Evolutionary conservation across 1,140 invertebrate genomes (phyloP).

Genomic region (Heliconius hermathena): DNA sequence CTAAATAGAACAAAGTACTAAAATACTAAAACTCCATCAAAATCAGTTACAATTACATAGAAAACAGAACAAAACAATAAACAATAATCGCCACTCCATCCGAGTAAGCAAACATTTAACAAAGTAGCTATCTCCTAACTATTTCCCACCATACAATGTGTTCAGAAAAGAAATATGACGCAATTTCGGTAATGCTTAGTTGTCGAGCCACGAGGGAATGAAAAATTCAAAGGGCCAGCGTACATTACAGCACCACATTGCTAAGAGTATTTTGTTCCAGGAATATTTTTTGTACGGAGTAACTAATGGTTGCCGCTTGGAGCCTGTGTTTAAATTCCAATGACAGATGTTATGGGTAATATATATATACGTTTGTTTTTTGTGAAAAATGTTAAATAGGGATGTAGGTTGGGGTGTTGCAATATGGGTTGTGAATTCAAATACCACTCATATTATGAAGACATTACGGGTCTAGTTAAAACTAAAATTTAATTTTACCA

Average conservation of each 20-base stretch:
- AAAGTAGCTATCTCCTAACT: slow-evolving; percentile 71
- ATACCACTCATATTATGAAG: too few species aligned
- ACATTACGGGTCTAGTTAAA: too few species aligned
- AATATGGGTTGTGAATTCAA: too few species aligned
- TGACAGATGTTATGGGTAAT: slow-evolving; percentile 25
- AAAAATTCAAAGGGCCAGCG: slow-evolving; percentile 79
- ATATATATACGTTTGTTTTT: not conserved
- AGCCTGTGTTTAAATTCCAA: slow-evolving; percentile 48
- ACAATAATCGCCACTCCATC: slow-evolving; percentile 46
- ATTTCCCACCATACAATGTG: slow-evolving; percentile 69
- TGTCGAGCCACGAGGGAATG: slow-evolving; percentile 79
- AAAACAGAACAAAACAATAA: slow-evolving; percentile 34
- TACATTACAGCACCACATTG: slow-evolving; percentile 74
- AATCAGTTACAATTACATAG: not conserved
- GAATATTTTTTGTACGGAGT: slow-evolving; percentile 35
- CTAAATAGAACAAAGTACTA: too few species aligned
- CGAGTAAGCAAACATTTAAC: slow-evolving; percentile 49
- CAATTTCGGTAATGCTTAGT: slow-evolving; percentile 81
- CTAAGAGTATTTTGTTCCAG: slow-evolving; percentile 69
- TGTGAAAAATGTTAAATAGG: not conserved
- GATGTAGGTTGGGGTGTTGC: too few species aligned
- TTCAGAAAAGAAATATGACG: slow-evolving; percentile 79
- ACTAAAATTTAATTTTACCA: too few species aligned
- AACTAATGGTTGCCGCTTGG: slow-evolving; percentile 61
- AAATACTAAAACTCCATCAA: not conserved